Evolutionary conservation across 2,113 vertebrate genomes (phyloP).

Genomic region (Aspidoscelis tigris): DNA sequence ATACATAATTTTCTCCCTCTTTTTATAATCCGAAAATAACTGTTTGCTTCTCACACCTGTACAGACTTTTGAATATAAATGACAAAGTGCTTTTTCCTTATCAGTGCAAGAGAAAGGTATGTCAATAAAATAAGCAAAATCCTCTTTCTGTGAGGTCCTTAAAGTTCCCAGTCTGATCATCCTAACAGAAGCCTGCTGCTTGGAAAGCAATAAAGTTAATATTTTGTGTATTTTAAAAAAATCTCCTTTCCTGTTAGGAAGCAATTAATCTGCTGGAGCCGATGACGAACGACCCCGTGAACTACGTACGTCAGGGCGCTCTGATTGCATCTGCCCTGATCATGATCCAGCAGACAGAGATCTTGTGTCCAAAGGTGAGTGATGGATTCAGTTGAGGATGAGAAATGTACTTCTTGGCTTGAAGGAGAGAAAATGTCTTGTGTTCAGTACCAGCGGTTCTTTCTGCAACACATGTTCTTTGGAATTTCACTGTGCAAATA

Average conservation of each 20-base stretch:
- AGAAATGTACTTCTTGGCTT: not conserved
- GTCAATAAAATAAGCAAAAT: not conserved
- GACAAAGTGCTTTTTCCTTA: not conserved
- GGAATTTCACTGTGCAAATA: not conserved
- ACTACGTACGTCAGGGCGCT: slow-evolving; percentile 96
- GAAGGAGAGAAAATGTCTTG: not conserved
- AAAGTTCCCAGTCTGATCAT: slow-evolving; percentile 27
- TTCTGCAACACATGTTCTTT: not conserved
- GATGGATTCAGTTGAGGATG: rapidly evolving
- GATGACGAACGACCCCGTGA: slow-evolving; percentile 98
- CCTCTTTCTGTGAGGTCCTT: not conserved
- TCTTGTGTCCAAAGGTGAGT: slow-evolving; percentile 96
- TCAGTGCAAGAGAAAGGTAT: not conserved
- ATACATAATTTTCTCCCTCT: too few species aligned
- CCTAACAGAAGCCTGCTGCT: slow-evolving; percentile 34
- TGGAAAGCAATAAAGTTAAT: slow-evolving; percentile 39
- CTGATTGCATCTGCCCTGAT: slow-evolving; percentile 96
- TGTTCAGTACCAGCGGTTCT: not conserved
- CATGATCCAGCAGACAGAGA: slow-evolving; percentile 97
- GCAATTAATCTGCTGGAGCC: slow-evolving; percentile 97
- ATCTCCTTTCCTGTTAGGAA: slow-evolving; percentile 78
- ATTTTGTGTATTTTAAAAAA: slow-evolving; percentile 6
- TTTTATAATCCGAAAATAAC: too few species aligned
- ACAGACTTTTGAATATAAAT: slow-evolving; percentile 22
- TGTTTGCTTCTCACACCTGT: too few species aligned